These are phyloP conservation scores for Chelonus formosanus DNA, from an alignment of 2,888 invertebrate species.

Conservation along the genomic window DNA sequence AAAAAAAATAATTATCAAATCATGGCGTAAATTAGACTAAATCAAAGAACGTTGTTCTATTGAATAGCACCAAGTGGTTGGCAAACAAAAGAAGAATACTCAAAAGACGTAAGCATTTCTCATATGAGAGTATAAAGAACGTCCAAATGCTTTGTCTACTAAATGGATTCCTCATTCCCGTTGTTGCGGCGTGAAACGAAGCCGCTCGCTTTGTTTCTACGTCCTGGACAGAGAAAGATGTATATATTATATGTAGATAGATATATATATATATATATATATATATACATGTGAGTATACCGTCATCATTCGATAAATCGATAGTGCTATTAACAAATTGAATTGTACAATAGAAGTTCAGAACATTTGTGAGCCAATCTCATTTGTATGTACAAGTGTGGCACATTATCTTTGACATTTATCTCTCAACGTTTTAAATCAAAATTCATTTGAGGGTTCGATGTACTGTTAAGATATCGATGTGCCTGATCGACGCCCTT, in stretches of 20 bases:
- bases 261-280: constrained; percentile 5
- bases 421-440: constrained; percentile 2
- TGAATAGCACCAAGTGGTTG: constrained; percentile 18
- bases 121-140: constrained; percentile 15
- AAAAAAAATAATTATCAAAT: constrained; percentile 17
- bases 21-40: constrained; percentile 23
- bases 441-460: constrained; percentile 12
- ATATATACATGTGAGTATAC: constrained; percentile 29
- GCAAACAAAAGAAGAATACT: constrained; percentile 23
- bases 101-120: constrained; percentile 27
- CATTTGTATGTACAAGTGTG: constrained; percentile 26
- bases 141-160: constrained; percentile 42
- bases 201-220: constrained; percentile 27
- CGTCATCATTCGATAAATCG: constrained; percentile 51
- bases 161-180: constrained; percentile 42
- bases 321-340: constrained; percentile 57
- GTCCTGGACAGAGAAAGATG: constrained; percentile 14
- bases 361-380: constrained; percentile 14
- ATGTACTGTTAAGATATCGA: constrained; percentile 12
- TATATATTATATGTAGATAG: constrained; percentile 15
- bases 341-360: constrained; percentile 51
- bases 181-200: constrained; percentile 20
- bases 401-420: constrained; percentile 15
- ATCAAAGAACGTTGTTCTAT: constrained; percentile 27
- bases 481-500: constrained; percentile 13